phyloP scores from a whole-genome alignment of 2,888 invertebrate species.

The Lamellibrachia satsuma region DNA sequence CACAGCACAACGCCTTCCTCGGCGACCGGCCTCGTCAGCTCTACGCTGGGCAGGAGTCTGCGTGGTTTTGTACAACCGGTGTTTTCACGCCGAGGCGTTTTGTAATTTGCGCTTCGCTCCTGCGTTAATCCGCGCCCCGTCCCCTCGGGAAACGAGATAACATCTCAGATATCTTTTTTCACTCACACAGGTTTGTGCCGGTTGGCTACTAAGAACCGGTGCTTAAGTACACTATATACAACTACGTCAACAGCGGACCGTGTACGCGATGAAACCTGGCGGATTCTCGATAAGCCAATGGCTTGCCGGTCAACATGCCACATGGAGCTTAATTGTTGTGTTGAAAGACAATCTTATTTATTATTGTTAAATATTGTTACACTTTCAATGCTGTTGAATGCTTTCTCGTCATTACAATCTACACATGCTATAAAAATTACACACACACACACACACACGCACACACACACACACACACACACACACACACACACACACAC shows the following conservation, averaged over 20 bases:
- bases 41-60: neutral
- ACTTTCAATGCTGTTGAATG: too few relatives aligned
- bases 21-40: neutral
- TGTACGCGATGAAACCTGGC: neutral
- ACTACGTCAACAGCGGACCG: neutral
- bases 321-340: neutral
- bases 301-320: neutral
- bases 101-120: neutral
- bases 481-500: too few relatives aligned
- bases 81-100: neutral
- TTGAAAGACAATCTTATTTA: too few relatives aligned
- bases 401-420: too few relatives aligned
- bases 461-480: too few relatives aligned
- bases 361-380: too few relatives aligned
- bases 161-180: neutral
- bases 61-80: neutral
- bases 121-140: neutral
- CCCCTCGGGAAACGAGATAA: neutral
- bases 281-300: neutral
- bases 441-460: too few relatives aligned
- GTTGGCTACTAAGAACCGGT: neutral
- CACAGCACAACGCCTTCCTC: neutral
- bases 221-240: neutral
- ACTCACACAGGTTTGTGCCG: neutral
- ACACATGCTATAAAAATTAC: too few relatives aligned